Conservation (phyloP, 2,797 vertebrate species). For the Macropus fuliginosus region DNA sequence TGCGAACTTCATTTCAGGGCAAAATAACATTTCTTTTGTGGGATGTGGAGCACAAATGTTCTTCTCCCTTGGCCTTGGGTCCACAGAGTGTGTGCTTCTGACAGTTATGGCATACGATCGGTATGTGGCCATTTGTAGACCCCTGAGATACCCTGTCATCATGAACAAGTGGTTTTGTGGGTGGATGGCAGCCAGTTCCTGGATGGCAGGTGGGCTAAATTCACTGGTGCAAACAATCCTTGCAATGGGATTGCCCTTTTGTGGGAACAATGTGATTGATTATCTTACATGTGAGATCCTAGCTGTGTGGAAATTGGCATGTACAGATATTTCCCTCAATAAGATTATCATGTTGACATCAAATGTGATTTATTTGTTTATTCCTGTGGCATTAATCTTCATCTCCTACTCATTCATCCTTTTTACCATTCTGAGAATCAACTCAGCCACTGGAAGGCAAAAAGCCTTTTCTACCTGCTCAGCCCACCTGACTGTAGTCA, state of each 20-base stretch:
- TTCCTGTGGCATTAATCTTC: conserved; percentile 71
- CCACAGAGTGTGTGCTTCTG: conserved; percentile 73
- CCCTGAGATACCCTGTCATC: conserved; percentile 67
- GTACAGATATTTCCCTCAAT: conserved; percentile 64
- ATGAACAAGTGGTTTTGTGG: conserved; percentile 63
- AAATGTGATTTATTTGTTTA: conserved; percentile 65
- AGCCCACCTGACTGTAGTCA: conserved; percentile 74
- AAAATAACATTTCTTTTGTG: conserved; percentile 67
- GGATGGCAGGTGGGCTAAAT: conserved; percentile 67
- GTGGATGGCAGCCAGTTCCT: conserved; percentile 65
- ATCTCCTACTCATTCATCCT: conserved; percentile 76
- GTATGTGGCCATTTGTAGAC: conserved; percentile 74
- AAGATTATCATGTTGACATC: conserved; percentile 60
- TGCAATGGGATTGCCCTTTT: conserved; percentile 69
- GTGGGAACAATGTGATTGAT: conserved; percentile 57
- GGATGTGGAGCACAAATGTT: conserved; percentile 75
- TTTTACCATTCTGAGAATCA: conserved; percentile 63
- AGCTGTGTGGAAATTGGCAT: conserved; percentile 73
- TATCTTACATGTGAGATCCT: conserved; percentile 80
- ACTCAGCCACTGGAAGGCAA: conserved; percentile 55
- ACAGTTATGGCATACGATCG: conserved; percentile 78
- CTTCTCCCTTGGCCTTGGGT: conserved; percentile 71
- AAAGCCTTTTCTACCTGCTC: conserved; percentile 79
- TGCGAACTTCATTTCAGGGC: conserved; percentile 55
- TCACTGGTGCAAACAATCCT: conserved; percentile 64